These are phyloP conservation scores for Heliconius melpomene DNA, from an alignment of 1,140 invertebrate genomes.

Conservation along the genomic window DNA sequence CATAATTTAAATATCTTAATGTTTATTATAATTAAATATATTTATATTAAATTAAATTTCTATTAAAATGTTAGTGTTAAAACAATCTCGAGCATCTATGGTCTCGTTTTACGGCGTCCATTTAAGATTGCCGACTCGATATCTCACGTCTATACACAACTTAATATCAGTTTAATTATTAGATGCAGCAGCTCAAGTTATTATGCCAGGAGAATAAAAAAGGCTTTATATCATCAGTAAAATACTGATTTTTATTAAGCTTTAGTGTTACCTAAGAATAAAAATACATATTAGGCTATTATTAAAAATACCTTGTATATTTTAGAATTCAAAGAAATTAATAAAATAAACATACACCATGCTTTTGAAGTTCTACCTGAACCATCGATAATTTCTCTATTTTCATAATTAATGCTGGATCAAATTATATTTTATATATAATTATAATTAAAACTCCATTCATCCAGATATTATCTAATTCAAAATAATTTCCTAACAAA, in stretches of 20 bases:
- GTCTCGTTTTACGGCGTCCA: conserved; percentile 21
- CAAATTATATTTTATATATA: background rate
- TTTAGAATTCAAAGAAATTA: too few relatives aligned
- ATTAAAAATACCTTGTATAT: too few relatives aligned
- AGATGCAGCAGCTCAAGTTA: conserved; percentile 42
- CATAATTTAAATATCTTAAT: background rate
- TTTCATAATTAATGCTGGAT: background rate
- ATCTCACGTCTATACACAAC: conserved; percentile 64
- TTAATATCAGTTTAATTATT: conserved; percentile 66
- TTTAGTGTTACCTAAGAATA: too few relatives aligned
- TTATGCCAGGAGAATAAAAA: background rate
- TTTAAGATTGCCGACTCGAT: conserved; percentile 50
- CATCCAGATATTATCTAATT: conserved; percentile 13
- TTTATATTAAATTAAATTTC: conserved; percentile 17
- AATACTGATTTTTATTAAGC: background rate
- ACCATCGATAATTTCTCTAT: background rate
- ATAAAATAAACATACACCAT: too few relatives aligned
- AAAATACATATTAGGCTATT: background rate
- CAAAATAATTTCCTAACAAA: background rate
- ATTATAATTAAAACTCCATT: background rate
- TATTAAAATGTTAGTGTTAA: conserved; percentile 35
- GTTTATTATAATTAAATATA: conserved; percentile 12
- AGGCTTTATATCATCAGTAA: background rate
- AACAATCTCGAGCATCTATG: conserved; percentile 33
- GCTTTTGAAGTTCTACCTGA: too few relatives aligned